Evolutionary conservation across 2,113 vertebrate species (phyloP).

Genomic region (Hemiprocne comata): DNA sequence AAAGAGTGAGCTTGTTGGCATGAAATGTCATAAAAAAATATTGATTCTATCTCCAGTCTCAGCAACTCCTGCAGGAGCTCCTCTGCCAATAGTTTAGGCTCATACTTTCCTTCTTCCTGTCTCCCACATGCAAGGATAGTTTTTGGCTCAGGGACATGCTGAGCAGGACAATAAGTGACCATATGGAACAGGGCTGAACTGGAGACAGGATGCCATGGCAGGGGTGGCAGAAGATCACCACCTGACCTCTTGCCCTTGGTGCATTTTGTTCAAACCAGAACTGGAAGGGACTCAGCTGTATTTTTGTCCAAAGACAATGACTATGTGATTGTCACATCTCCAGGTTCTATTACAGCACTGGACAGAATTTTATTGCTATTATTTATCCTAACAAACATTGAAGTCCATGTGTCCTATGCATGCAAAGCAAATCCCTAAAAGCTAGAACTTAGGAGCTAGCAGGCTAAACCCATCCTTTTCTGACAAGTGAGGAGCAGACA

Average conservation of each 20-base stretch:
- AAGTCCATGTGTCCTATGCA: neutral
- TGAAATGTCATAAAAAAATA: neutral
- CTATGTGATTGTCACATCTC: neutral
- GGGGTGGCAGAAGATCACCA: neutral
- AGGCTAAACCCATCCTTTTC: neutral
- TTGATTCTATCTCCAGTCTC: neutral
- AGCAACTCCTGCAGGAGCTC: neutral
- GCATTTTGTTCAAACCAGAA: neutral
- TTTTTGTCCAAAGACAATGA: neutral
- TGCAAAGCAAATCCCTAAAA: neutral
- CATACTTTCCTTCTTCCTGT: neutral
- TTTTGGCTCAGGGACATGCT: neutral
- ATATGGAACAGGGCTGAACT: neutral
- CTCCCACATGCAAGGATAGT: neutral
- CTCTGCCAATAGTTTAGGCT: neutral
- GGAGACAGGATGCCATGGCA: accelerated
- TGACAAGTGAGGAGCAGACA: neutral
- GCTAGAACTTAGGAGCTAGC: neutral
- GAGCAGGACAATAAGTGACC: neutral
- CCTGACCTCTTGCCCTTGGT: neutral
- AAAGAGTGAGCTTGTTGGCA: neutral
- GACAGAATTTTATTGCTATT: neutral
- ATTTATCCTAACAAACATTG: neutral
- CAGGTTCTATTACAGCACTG: neutral
- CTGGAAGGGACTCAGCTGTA: neutral